A percentile compares a stretch with the other conserved stretches of the same genome.
Conservation (phyloP, 2,113 vertebrate genomes). For the Promerops cafer region DNA sequence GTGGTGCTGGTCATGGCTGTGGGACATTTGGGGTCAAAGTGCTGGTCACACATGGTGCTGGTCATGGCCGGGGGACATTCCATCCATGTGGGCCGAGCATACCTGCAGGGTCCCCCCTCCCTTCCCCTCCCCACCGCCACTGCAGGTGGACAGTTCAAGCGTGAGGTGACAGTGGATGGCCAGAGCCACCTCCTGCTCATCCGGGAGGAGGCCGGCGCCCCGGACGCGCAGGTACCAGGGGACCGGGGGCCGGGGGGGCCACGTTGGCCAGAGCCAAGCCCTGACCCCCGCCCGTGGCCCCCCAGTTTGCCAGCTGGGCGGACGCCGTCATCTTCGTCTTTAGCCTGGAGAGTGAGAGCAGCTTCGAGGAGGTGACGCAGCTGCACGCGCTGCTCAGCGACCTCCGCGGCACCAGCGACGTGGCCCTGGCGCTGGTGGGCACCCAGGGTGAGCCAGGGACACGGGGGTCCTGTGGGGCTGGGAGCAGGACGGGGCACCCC, state of each 20-base stretch:
- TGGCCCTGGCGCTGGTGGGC: conserved; percentile 88
- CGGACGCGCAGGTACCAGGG: conserved; percentile 82
- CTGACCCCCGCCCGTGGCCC: neutral
- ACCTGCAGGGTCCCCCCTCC: no score
- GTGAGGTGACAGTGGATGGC: conserved; percentile 88
- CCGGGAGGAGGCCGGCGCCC: conserved; percentile 85
- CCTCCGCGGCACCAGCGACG: conserved; percentile 74
- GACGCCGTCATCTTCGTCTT: conserved; percentile 94
- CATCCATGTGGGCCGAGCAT: accelerated
- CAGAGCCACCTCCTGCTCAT: conserved; percentile 92
- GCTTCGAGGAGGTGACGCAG: conserved; percentile 87
- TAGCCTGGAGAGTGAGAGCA: conserved; percentile 93
- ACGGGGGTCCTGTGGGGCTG: accelerated
- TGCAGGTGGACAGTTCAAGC: conserved; percentile 90
- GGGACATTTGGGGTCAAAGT: neutral
- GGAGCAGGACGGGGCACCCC: neutral
- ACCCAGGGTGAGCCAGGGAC: conserved; percentile 84
- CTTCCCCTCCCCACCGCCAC: no score
- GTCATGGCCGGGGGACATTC: accelerated
- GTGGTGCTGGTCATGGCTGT: accelerated
- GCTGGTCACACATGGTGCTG: no score
- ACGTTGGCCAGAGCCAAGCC: neutral
- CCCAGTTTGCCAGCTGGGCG: conserved; percentile 90
- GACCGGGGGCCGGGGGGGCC: accelerated
- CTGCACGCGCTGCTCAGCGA: conserved; percentile 78